A percentile compares a stretch with the other conserved stretches of the same genome.
These are phyloP conservation scores for Frieseomelitta varia DNA, from an alignment of 1,140 invertebrate genomes.

Conservation along the genomic window DNA sequence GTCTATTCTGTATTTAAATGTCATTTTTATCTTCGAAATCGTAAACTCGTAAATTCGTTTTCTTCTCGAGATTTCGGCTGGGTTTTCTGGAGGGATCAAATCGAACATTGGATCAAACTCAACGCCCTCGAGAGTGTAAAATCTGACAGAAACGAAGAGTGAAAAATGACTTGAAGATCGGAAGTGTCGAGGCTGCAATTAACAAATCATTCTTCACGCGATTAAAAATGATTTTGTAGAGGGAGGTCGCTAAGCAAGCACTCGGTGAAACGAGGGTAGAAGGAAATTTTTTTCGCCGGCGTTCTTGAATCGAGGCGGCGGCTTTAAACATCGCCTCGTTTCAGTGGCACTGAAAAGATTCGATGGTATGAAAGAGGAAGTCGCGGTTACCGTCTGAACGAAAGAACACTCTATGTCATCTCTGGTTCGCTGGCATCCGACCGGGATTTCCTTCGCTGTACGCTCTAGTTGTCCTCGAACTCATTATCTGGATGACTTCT, in stretches of 20 bases:
- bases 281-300: not conserved
- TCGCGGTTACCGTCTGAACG: constrained; percentile 14
- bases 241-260: not conserved
- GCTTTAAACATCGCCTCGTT: constrained; percentile 2
- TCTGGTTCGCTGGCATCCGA: constrained; percentile 3
- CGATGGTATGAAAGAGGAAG: constrained; percentile 7
- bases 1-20: too few species aligned
- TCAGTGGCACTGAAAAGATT: not conserved
- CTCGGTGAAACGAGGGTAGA: not conserved
- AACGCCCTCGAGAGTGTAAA: too few species aligned
- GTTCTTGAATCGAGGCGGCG: not conserved
- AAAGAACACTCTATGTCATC: constrained; percentile 16
- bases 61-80: too few species aligned
- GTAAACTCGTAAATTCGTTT: too few species aligned
- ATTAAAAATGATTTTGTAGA: not conserved
- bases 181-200: too few species aligned
- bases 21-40: too few species aligned
- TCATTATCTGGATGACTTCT: constrained; percentile 52
- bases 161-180: too few species aligned
- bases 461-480: constrained; percentile 42
- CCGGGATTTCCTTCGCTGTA: constrained; percentile 2
- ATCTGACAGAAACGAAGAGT: too few species aligned
- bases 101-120: too few species aligned
- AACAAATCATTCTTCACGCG: not conserved
- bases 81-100: too few species aligned